Evolutionary conservation across 1,140 invertebrate species (phyloP).

Genomic region (Macrosteles quadrilineatus): DNA sequence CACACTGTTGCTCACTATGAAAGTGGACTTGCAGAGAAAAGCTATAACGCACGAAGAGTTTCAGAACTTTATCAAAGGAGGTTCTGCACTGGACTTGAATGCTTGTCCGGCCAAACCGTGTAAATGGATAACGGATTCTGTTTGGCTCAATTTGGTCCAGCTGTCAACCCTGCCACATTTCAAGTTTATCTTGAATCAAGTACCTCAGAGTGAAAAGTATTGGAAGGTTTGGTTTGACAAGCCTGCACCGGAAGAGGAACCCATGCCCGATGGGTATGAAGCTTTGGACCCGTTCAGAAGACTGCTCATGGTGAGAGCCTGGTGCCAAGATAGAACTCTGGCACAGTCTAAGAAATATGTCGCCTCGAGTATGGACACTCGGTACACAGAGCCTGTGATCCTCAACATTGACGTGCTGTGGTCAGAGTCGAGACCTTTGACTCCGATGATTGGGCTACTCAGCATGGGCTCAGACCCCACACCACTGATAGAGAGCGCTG

Average conservation of each 20-base stretch:
- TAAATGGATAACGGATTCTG: constrained; percentile 85
- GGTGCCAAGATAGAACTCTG: constrained; percentile 87
- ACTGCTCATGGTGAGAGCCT: constrained; percentile 80
- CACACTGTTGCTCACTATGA: constrained; percentile 75
- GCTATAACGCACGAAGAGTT: constrained; percentile 77
- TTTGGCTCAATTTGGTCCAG: constrained; percentile 84
- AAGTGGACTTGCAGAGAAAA: constrained; percentile 76
- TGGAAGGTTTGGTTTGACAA: constrained; percentile 89
- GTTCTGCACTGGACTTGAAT: constrained; percentile 80
- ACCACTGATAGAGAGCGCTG: constrained; percentile 76
- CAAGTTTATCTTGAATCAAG: constrained; percentile 70
- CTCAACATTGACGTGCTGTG: constrained; percentile 79
- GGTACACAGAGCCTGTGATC: constrained; percentile 81
- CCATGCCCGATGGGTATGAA: constrained; percentile 75
- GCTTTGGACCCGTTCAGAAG: constrained; percentile 78
- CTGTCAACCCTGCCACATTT: constrained; percentile 71
- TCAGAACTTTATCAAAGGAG: constrained; percentile 84
- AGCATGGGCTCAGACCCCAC: constrained; percentile 93
- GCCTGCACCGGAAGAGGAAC: constrained; percentile 81
- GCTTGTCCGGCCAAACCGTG: constrained; percentile 76
- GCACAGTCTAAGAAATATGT: constrained; percentile 86
- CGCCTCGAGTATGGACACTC: constrained; percentile 62
- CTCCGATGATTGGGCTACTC: constrained; percentile 84
- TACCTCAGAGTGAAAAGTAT: constrained; percentile 67
- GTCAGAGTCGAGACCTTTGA: constrained; percentile 71